Percentiles rank a stretch among this genome's conserved stretches.
These are phyloP conservation scores for Aurelia coerulea DNA, from an alignment of 30 jellyfish, hydroid and myxozoan species.

Conservation along the genomic window DNA sequence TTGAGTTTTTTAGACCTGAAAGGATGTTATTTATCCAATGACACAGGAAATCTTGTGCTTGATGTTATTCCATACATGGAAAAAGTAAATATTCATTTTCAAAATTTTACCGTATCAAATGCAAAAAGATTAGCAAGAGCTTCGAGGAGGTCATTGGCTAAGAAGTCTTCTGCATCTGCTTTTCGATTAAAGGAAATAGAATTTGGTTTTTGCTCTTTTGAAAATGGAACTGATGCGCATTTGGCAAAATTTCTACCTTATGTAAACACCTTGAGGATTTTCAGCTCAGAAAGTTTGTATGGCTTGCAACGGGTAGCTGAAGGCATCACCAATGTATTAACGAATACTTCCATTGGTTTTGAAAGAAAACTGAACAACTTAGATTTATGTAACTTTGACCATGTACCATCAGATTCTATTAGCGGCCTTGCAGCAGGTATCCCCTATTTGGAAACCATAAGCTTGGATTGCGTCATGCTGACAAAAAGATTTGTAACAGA, in stretches of 20 bases:
- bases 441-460: neutral
- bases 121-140: too few relatives aligned
- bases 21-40: too few relatives aligned
- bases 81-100: too few relatives aligned
- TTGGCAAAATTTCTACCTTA: neutral
- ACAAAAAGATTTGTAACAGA: neutral
- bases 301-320: neutral
- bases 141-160: too few relatives aligned
- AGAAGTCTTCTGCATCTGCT: too few relatives aligned
- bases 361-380: neutral
- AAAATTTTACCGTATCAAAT: too few relatives aligned
- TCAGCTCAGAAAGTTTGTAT: neutral
- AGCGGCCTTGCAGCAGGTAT: neutral
- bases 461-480: neutral
- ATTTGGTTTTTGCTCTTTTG: neutral
- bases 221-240: neutral
- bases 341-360: neutral
- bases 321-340: neutral
- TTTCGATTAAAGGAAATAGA: too few relatives aligned
- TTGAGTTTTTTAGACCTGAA: too few relatives aligned
- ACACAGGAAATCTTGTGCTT: too few relatives aligned
- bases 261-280: neutral
- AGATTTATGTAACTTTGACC: neutral
- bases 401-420: neutral
- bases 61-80: too few relatives aligned